Percentiles rank a stretch among this genome's conserved stretches.
Conservation (phyloP, 2,797 vertebrate species). For the Anguilla megastoma region DNA sequence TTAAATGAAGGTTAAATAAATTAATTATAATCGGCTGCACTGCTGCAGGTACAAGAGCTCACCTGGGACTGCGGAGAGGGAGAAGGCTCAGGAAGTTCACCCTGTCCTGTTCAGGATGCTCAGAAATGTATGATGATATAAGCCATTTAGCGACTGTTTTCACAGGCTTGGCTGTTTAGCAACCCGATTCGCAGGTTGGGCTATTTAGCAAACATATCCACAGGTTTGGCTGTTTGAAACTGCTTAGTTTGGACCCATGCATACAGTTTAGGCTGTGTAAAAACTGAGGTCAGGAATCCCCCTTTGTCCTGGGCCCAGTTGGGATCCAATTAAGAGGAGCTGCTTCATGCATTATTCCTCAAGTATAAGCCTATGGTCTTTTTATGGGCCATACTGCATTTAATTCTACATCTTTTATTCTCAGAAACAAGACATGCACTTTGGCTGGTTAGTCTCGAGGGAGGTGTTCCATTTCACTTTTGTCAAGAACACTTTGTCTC, state of each 20-base stretch:
- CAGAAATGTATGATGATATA: neutral
- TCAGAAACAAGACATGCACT: conserved; percentile 18
- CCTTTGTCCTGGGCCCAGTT: neutral
- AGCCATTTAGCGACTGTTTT: neutral
- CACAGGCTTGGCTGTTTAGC: neutral
- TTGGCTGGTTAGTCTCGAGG: conserved; percentile 28
- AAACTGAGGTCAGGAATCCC: neutral
- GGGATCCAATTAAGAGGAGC: conserved; percentile 24
- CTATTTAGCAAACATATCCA: neutral
- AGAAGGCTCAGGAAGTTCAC: neutral
- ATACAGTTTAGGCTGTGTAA: neutral
- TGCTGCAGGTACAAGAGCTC: neutral
- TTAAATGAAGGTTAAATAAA: neutral
- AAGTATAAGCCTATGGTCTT: conserved; percentile 28
- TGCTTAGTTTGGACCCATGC: neutral
- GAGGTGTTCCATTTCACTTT: conserved; percentile 43
- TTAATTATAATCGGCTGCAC: neutral
- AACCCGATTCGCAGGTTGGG: neutral
- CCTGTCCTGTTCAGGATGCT: neutral
- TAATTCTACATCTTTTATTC: conserved; percentile 27
- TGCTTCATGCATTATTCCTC: conserved; percentile 28
- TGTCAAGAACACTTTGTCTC: conserved; percentile 33
- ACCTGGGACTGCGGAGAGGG: neutral
- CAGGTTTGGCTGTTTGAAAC: neutral
- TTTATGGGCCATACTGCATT: conserved; percentile 29